phyloP scores from a whole-genome alignment of 1,140 invertebrate genomes.

The Chionoecetes opilio region DNA sequence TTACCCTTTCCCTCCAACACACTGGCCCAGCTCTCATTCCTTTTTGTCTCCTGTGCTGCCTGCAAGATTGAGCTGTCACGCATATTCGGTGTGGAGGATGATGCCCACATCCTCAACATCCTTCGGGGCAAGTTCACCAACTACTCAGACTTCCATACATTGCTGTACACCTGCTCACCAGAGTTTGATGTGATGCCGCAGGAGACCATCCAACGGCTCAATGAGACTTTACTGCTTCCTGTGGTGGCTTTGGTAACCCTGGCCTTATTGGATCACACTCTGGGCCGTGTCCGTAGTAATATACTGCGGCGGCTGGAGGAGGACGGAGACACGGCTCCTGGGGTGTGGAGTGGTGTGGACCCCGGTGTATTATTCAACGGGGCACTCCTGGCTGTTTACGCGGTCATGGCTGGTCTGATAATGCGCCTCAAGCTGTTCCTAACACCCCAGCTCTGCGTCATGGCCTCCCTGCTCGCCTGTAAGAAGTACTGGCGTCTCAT shows the following conservation, averaged over 20 bases:
- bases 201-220: slow-evolving; percentile 85
- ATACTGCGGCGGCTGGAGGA: slow-evolving; percentile 75
- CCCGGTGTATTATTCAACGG: slow-evolving; percentile 89
- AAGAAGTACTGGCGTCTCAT: slow-evolving; percentile 76
- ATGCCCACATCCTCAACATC: slow-evolving; percentile 91
- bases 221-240: slow-evolving; percentile 86
- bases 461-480: slow-evolving; percentile 87
- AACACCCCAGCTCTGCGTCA: slow-evolving; percentile 91
- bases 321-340: slow-evolving; percentile 42
- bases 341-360: slow-evolving; percentile 83
- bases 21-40: slow-evolving; percentile 83
- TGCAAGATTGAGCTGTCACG: slow-evolving; percentile 85
- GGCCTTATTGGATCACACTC: slow-evolving; percentile 77
- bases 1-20: slow-evolving; percentile 82
- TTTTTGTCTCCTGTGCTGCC: slow-evolving; percentile 83
- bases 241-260: slow-evolving; percentile 84
- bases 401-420: slow-evolving; percentile 90
- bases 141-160: slow-evolving; percentile 92
- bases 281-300: slow-evolving; percentile 68
- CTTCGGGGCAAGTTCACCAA: slow-evolving; percentile 90
- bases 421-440: slow-evolving; percentile 94
- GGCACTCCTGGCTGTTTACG: slow-evolving; percentile 88
- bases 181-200: slow-evolving; percentile 92
- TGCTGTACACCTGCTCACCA: slow-evolving; percentile 92
- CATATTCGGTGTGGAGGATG: slow-evolving; percentile 85